Percentiles rank a stretch among this genome's conserved stretches.
These are phyloP conservation scores for Piezodorus guildinii DNA, from an alignment of 1,140 invertebrate species.

Conservation along the genomic window DNA sequence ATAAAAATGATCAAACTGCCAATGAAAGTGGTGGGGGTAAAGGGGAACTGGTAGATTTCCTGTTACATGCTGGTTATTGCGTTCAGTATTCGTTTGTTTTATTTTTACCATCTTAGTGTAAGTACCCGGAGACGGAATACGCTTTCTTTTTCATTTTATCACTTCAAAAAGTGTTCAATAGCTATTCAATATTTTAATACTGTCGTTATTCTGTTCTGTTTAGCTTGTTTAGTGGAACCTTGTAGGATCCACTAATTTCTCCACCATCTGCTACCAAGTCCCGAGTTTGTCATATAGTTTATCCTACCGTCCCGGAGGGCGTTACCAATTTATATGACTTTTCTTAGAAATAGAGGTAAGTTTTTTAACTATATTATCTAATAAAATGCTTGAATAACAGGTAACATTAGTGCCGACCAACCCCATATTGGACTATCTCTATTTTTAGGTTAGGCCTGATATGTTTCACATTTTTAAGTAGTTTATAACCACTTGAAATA, in stretches of 20 bases:
- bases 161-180: too few relatives aligned
- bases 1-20: too few relatives aligned
- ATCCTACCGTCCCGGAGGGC: conserved; percentile 28
- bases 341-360: conserved; percentile 29
- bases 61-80: conserved; percentile 3
- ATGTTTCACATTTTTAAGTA: background rate
- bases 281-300: conserved; percentile 13
- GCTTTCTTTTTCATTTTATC: too few relatives aligned
- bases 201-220: background rate
- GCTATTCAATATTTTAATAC: too few relatives aligned
- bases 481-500: too few relatives aligned
- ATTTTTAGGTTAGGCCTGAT: conserved; percentile 5
- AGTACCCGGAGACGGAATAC: background rate
- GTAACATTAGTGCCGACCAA: background rate
- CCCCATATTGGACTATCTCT: background rate
- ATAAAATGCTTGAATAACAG: background rate
- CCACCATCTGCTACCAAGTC: conserved; percentile 19
- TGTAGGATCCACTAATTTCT: conserved; percentile 14
- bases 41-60: background rate
- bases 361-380: background rate
- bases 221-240: conserved; percentile 14
- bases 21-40: too few relatives aligned
- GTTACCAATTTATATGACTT: conserved; percentile 31
- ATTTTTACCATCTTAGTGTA: conserved; percentile 10
- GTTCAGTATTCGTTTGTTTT: conserved; percentile 12